Conservation (phyloP, 2,113 vertebrate species). For the Tetraodon nigroviridis region DNA sequence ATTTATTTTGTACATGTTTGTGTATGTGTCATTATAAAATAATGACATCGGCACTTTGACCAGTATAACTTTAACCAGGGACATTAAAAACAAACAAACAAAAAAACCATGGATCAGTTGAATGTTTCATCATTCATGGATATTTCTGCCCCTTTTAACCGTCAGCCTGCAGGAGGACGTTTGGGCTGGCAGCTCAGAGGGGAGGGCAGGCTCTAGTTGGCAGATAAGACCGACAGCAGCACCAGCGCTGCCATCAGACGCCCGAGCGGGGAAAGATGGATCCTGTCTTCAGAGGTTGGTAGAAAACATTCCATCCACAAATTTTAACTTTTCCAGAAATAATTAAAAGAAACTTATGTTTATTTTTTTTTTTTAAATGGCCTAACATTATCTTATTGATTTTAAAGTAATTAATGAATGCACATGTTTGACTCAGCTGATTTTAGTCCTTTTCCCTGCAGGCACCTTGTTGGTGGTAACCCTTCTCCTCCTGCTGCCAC, state of each 20-base stretch:
- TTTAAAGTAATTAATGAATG: not conserved
- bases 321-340: not conserved
- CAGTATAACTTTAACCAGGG: too few species aligned
- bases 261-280: constrained; percentile 25
- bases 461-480: constrained; percentile 40
- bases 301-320: not conserved
- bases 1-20: constrained; percentile 2
- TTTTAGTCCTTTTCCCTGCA: constrained; percentile 18
- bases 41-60: not conserved
- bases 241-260: not conserved
- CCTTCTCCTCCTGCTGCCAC: constrained; percentile 32
- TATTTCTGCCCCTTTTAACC: not conserved
- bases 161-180: too few species aligned
- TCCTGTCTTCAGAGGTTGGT: constrained; percentile 47
- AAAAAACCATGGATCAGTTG: not conserved
- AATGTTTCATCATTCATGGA: not conserved
- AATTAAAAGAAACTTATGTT: too few species aligned
- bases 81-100: not conserved
- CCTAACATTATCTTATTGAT: not conserved
- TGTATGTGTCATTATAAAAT: not conserved
- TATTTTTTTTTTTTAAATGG: not conserved
- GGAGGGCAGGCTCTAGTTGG: constrained; percentile 1
- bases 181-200: constrained; percentile 3
- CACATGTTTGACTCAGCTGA: not conserved
- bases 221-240: not conserved